A percentile compares a stretch with the other conserved stretches of the same genome.
Conservation (phyloP, 2,888 invertebrate species). For the Chrysina gloriosa region DNA sequence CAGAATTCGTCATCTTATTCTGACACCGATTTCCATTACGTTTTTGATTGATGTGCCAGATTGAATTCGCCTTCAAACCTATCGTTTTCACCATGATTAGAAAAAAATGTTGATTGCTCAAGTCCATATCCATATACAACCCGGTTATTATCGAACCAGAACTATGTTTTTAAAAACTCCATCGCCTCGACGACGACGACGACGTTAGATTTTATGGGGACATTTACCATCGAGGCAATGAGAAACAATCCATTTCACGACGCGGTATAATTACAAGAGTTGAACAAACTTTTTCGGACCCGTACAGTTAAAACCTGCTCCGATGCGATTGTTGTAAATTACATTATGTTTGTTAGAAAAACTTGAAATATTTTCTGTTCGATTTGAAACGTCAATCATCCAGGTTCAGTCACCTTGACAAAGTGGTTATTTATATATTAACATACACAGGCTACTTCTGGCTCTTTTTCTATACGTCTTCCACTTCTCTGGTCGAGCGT, state of each 20-base stretch:
- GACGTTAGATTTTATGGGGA: slow-evolving; percentile 3
- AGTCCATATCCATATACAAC: too few relatives aligned
- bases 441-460: slow-evolving; percentile 16
- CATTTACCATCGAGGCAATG: slow-evolving; percentile 22
- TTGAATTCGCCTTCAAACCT: too few relatives aligned
- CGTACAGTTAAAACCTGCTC: slow-evolving; percentile 27
- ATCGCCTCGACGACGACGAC: too few relatives aligned
- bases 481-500: slow-evolving; percentile 8
- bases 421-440: slow-evolving; percentile 28
- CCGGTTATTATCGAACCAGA: too few relatives aligned
- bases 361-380: slow-evolving; percentile 32
- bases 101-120: too few relatives aligned
- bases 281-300: slow-evolving; percentile 15
- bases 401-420: slow-evolving; percentile 27
- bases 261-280: slow-evolving; percentile 12
- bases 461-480: slow-evolving; percentile 5
- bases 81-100: too few relatives aligned
- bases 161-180: too few relatives aligned
- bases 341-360: slow-evolving; percentile 27
- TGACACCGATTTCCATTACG: too few relatives aligned
- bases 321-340: slow-evolving; percentile 23
- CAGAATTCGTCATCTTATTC: too few relatives aligned
- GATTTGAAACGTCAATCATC: slow-evolving; percentile 35
- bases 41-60: too few relatives aligned
- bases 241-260: slow-evolving; percentile 25